Evolutionary conservation across 1,140 invertebrate species (phyloP), one percentile per base, ranked within the genome.

Genomic region (Drosophila willistoni): DNA sequence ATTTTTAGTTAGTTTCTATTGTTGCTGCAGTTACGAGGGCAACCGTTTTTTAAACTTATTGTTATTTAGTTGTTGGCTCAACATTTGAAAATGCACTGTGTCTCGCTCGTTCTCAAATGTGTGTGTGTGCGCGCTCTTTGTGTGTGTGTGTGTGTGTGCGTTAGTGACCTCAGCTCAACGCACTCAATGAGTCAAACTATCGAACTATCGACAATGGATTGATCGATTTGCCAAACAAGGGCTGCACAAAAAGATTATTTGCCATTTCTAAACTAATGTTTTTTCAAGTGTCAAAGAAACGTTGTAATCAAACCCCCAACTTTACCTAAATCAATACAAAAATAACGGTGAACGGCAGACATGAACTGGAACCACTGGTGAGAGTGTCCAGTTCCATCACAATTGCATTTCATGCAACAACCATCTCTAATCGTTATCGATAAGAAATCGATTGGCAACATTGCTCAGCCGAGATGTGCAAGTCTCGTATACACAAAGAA

Each of bases 401-500:
- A 3, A 36, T 10, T 51, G 19, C 19, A 22, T 51, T 12, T 7
- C 7, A 1, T 2, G 7, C 7, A 17, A 51, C 9, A 19, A 22
- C 56, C 56, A 57, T 36, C 56, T 9, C 55, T 57, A 33, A 34
- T 29, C 1, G 29, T 19, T 19, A 57, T 57, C 56, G 56, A 36
- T 57, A 56, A 33, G 12, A 7, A 7, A 56, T 56, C 13, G 54
- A 13, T 19, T 9, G 13, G 69, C 73, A 75, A 72, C 73, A 34
- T 68, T 62, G 72, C 44, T 51, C 44, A 22, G 54, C 68, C 72
- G 73, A 76, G 63, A 76, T 76, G 73, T 76, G 73, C 73, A 76
- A 72, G 64, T 68, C 34, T 41, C 73, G 79, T 74, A 71, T 81
- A 85, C 82, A 86, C 83, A 86, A 86, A 86, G 82, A 83, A 86